Percentiles rank a stretch among this genome's conserved stretches.
phyloP scores from a whole-genome alignment of 1,140 invertebrate species.

The Philopotamus ludificatus region DNA sequence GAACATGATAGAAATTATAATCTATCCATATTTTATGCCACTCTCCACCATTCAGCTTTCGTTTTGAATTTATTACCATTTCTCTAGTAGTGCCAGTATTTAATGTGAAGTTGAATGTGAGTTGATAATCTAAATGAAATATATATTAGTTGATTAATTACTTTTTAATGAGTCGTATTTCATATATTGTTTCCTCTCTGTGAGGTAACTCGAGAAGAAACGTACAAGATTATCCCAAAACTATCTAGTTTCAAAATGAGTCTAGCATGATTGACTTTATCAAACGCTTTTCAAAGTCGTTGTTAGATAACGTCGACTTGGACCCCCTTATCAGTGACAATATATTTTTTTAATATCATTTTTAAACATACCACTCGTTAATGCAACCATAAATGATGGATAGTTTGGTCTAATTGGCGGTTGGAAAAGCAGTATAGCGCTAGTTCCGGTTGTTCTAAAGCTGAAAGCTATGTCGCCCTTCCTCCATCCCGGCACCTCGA shows the following conservation, averaged over 20 bases:
- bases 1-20: conserved; percentile 90
- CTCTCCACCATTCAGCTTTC: conserved; percentile 83
- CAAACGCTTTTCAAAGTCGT: too few relatives aligned
- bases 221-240: too few relatives aligned
- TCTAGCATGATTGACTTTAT: too few relatives aligned
- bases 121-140: conserved; percentile 65
- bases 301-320: too few relatives aligned
- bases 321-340: too few relatives aligned
- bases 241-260: too few relatives aligned
- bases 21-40: conserved; percentile 96
- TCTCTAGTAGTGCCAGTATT: conserved; percentile 78
- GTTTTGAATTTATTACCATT: conserved; percentile 75
- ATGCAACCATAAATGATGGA: conserved; percentile 85
- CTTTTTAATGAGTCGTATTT: neutral
- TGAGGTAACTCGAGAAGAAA: too few relatives aligned
- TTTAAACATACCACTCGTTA: conserved; percentile 67
- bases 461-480: conserved; percentile 90
- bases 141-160: neutral
- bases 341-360: neutral
- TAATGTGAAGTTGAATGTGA: conserved; percentile 88
- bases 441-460: conserved; percentile 86
- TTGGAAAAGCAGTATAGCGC: conserved; percentile 86
- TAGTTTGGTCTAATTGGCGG: conserved; percentile 84
- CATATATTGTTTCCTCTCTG: too few relatives aligned
- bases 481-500: conserved; percentile 88